Evolutionary conservation across 2,888 invertebrate species (phyloP), one percentile per base, ranked within the genome.

Genomic region (Nyleta sp.): DNA sequence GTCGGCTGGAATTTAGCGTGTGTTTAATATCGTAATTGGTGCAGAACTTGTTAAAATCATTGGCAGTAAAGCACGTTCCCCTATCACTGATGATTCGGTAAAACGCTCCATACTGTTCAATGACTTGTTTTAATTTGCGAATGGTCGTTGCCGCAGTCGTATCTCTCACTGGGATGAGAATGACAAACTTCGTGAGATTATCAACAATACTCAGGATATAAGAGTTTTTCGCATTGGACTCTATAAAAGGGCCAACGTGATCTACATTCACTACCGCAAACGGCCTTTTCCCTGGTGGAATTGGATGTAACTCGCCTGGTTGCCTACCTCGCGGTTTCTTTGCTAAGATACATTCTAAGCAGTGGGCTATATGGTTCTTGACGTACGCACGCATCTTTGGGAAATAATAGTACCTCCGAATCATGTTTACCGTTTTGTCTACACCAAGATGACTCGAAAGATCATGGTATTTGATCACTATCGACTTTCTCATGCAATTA

Each of bases 241-340:
- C 7, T 4, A 28, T 7, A 28, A 28, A 28, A 4, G 28, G 28
- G 28, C 28, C 28, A 4, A 28, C 7, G 28, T 28, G 28, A 28
- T 28, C 28, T 7, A 28, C 7, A 8, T 83, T 71, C 0, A 83
- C 55, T 0, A 77, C 33, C 7, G 35, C 81, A 46, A 84, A 84
- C 2, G 80, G 81, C 20, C 81, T 8, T 13, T 59, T 60, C 0
- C 80, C 82, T 2, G 76, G 75, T 4, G 73, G 64, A n/a, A 82
- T 79, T 18, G 83, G 84, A 38, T 84, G 81, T 7, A 84, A 40
- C 4, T 72, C 59, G 10, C 83, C 82, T 6, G 13, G 70, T 17
- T 79, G 33, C 7, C 44, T 52, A 17, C 81, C 81, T 2, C 59
- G 62, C 71, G 59, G 55, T 15, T 6, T 31, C 33, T 73, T 64